phyloP scores from a whole-genome alignment of 2,113 vertebrate genomes.

The Rhombomys opimus region DNA sequence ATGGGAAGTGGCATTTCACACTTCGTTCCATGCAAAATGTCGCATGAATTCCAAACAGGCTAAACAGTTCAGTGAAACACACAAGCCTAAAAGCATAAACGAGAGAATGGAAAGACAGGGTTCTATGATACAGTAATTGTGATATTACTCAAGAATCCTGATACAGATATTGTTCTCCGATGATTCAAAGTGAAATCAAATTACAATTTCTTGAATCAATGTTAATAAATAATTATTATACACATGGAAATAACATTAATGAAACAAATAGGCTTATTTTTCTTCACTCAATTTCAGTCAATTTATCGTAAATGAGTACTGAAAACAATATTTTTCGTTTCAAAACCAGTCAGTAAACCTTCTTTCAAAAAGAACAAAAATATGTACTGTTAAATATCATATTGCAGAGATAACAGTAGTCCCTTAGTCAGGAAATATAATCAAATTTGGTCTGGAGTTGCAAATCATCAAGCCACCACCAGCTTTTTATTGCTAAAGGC shows the following conservation, averaged over 20 bases:
- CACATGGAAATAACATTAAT: constrained; percentile 55
- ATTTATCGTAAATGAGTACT: constrained; percentile 75
- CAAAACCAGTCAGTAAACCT: constrained; percentile 55
- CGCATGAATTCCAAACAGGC: constrained; percentile 85
- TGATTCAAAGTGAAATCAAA: constrained; percentile 84
- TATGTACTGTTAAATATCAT: constrained; percentile 38
- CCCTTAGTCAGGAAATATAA: constrained; percentile 65
- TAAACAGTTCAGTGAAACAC: constrained; percentile 76
- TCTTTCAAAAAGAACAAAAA: constrained; percentile 54
- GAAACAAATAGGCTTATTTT: constrained; percentile 66
- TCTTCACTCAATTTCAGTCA: constrained; percentile 74
- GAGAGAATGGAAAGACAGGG: constrained; percentile 53
- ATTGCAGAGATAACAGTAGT: constrained; percentile 61
- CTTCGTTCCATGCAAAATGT: constrained; percentile 85
- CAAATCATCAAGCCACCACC: constrained; percentile 29
- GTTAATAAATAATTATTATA: constrained; percentile 73
- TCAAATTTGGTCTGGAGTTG: constrained; percentile 58
- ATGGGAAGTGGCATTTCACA: constrained; percentile 86
- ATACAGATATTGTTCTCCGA: constrained; percentile 70
- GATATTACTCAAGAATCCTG: constrained; percentile 67
- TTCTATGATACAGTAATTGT: constrained; percentile 53
- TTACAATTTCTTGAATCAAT: constrained; percentile 76
- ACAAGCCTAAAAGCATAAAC: constrained; percentile 75
- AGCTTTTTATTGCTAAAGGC: constrained; percentile 53
- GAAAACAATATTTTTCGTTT: constrained; percentile 70